phyloP scores from a whole-genome alignment of 2,888 invertebrate species.

The Pachydiplax longipennis region DNA sequence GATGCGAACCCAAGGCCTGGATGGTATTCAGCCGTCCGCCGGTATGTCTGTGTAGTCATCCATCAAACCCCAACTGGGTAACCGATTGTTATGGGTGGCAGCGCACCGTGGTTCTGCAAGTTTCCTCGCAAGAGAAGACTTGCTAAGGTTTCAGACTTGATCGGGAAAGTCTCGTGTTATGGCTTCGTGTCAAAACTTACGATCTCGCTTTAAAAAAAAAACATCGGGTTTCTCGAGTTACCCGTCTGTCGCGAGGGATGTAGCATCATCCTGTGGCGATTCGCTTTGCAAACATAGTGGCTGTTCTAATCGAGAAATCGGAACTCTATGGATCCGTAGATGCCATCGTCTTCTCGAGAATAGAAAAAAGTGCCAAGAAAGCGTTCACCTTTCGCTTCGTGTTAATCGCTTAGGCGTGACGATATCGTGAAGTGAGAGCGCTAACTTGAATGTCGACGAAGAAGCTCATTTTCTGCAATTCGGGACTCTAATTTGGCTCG shows the following conservation, averaged over 20 bases:
- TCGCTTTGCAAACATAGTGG: neutral
- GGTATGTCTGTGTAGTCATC: neutral
- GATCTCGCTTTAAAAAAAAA: neutral
- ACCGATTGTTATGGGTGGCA: neutral
- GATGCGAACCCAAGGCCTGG: neutral
- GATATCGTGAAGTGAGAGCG: neutral
- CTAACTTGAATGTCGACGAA: neutral
- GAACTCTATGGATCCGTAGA: neutral
- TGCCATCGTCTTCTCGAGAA: neutral
- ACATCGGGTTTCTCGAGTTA: neutral
- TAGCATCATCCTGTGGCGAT: neutral
- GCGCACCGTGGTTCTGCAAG: neutral
- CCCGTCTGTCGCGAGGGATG: neutral
- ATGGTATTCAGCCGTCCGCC: neutral
- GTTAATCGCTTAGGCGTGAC: neutral
- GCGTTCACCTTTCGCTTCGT: neutral
- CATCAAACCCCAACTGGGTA: neutral
- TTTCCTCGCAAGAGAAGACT: neutral
- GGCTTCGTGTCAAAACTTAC: neutral
- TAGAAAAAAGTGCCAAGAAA: neutral
- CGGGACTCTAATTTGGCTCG: neutral
- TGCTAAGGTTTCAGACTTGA: neutral
- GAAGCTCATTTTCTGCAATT: neutral
- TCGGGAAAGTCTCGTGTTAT: neutral
- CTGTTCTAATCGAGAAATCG: neutral